Evolutionary conservation across 1,140 invertebrate genomes (phyloP).

Genomic region (Platyscapa corneri): DNA sequence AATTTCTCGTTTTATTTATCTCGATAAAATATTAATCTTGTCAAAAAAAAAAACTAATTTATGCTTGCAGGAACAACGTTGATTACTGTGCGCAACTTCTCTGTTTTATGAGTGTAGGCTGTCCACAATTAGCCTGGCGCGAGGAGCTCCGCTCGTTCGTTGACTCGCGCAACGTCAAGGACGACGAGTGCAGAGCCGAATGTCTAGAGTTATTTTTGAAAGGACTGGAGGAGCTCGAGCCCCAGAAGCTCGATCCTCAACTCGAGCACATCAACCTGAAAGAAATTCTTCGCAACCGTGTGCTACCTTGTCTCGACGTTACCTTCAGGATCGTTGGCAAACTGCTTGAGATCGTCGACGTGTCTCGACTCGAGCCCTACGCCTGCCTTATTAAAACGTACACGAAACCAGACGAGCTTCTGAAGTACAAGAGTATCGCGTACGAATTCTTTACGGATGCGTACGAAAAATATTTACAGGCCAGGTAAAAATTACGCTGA

Average conservation of each 20-base stretch:
- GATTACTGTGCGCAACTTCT: not conserved
- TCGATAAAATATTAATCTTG: no score
- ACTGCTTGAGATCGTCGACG: not conserved
- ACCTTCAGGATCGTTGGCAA: slow-evolving; percentile 16
- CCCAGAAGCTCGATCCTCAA: not conserved
- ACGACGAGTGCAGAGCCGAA: slow-evolving; percentile 15
- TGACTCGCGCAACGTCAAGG: not conserved
- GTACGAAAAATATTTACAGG: slow-evolving; percentile 7
- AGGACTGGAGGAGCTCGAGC: not conserved
- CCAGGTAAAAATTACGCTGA: not conserved
- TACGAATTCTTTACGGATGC: slow-evolving; percentile 20
- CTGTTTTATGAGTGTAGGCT: not conserved
- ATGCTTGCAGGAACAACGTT: not conserved
- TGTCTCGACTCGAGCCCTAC: not conserved
- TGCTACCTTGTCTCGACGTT: slow-evolving; percentile 16
- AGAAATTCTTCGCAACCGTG: not conserved
- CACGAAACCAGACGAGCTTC: not conserved
- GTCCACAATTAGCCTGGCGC: not conserved
- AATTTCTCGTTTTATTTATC: no score
- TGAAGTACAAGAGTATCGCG: slow-evolving; percentile 23
- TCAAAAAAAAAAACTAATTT: not conserved
- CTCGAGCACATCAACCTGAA: not conserved
- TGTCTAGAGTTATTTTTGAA: slow-evolving; percentile 26
- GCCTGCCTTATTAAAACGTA: not conserved
- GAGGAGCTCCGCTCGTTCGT: not conserved